These are phyloP conservation scores for Celastrina argiolus DNA, from an alignment of 2,888 invertebrate species.

Conservation along the genomic window DNA sequence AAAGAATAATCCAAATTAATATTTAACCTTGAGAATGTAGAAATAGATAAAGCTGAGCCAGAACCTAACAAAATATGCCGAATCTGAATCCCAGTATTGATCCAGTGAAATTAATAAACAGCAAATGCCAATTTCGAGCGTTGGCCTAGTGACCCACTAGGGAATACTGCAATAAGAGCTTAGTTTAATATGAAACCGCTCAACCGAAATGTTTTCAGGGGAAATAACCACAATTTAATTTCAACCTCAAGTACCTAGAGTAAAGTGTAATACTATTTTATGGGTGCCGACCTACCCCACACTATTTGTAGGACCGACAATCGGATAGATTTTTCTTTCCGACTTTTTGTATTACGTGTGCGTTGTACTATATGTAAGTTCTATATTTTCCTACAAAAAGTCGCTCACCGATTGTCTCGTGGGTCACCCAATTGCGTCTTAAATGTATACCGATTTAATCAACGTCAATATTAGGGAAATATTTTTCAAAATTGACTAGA, in stretches of 20 bases:
- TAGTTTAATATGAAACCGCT: neutral
- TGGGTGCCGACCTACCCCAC: no score
- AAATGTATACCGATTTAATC: no score
- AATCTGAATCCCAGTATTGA: neutral
- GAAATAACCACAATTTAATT: neutral
- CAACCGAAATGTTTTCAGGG: neutral
- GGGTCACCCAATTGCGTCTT: no score
- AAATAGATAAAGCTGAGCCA: neutral
- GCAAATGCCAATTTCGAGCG: conserved; percentile 2
- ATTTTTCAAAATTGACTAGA: no score
- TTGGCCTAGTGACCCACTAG: neutral
- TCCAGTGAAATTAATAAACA: neutral
- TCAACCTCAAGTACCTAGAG: neutral
- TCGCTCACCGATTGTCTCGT: no score
- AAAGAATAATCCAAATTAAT: neutral
- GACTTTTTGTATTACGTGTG: no score
- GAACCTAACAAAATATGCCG: neutral
- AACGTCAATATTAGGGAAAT: no score
- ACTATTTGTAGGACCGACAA: no score
- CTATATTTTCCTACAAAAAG: no score
- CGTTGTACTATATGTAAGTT: no score
- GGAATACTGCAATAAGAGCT: neutral
- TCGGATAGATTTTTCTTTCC: no score
- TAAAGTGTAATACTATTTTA: no score
- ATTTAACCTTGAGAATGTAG: neutral